Evolutionary conservation across 2,113 vertebrate species (phyloP), one percentile per base, ranked within the genome.

Genomic region (Daphoenositta chrysoptera): DNA sequence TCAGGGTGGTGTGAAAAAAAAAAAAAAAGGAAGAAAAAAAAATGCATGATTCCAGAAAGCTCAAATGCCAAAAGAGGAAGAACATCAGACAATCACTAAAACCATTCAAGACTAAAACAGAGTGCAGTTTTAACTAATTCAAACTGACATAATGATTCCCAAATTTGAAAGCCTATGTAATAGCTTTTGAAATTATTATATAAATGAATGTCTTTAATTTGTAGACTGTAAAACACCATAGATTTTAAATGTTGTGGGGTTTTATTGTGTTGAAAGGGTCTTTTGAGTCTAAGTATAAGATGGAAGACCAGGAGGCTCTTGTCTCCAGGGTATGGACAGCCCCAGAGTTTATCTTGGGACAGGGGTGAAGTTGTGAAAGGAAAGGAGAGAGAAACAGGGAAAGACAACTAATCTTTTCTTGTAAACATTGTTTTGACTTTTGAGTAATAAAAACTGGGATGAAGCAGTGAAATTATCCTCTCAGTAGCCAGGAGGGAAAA

Each of bases 351-450:
- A 53, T 40, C 23, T 3, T 50, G 27, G 7, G 13, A 71, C 17
- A 23, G 9, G 5, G 2, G 4, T 73, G 44, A 84, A 58, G 5
- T 20, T 64, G 28, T 68, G n/a, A 78, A 28, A 37, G 54, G 16
- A 83, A 91, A 39, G 20, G 26, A n/a, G 7, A 70, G 35, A 13
- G n/a, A 15, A 75, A 58, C 10, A 54, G 21, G 75, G 70, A 93
- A 63, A 22, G 28, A 66, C 13, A 31, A 47, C 66, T 71, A 16
- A 15, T 35, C 22, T 86, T 76, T 50, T 72, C 28, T 82, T 82
- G 65, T 61, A 94, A 87, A 85, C 65, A 54, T 42, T 88, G 26
- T 83, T 96, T 89, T 12, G 27, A 87, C 68, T 93, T 97, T 81
- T 69, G 42, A 95, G 57, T 87, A 75, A 64, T 57, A 87, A 96